phyloP scores from a whole-genome alignment of 2,888 invertebrate species.

The Mimachlamys varia region DNA sequence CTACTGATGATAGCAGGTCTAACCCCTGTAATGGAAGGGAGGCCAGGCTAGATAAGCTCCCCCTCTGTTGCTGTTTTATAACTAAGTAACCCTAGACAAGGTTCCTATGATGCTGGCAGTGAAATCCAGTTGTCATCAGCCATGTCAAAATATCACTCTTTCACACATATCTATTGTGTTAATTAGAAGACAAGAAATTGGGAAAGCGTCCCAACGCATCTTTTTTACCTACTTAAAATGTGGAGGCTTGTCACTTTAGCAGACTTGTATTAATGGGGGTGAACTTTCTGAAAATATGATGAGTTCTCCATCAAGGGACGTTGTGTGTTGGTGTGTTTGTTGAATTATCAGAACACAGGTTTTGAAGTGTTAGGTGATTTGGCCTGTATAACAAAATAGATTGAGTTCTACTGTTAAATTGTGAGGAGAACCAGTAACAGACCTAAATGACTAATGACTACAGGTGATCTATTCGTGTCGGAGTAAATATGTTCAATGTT shows the following conservation, averaged over 20 bases:
- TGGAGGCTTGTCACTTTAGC: constrained; percentile 14
- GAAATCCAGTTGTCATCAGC: constrained; percentile 28
- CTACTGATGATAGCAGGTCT: neutral
- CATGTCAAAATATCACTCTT: constrained; percentile 20
- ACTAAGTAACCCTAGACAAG: neutral
- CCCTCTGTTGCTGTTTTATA: neutral
- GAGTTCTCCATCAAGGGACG: constrained; percentile 18
- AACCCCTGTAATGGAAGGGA: neutral
- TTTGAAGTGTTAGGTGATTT: constrained; percentile 32
- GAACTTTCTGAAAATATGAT: constrained; percentile 17
- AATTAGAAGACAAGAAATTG: constrained; percentile 19
- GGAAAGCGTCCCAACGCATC: neutral
- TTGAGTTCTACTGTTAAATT: neutral
- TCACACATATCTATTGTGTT: constrained; percentile 29
- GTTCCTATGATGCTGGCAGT: constrained; percentile 5
- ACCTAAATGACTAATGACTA: neutral
- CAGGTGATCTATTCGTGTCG: neutral
- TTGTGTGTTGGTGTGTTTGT: constrained; percentile 1
- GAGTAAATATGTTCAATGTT: neutral
- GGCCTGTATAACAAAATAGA: constrained; percentile 13
- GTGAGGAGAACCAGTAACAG: too few species aligned
- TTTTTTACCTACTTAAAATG: constrained; percentile 24
- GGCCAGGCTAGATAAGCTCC: neutral
- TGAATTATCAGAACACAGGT: constrained; percentile 10
- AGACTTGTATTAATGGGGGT: constrained; percentile 15